phyloP scores from a whole-genome alignment of 1,140 invertebrate genomes.

The Laupala kohalensis region DNA sequence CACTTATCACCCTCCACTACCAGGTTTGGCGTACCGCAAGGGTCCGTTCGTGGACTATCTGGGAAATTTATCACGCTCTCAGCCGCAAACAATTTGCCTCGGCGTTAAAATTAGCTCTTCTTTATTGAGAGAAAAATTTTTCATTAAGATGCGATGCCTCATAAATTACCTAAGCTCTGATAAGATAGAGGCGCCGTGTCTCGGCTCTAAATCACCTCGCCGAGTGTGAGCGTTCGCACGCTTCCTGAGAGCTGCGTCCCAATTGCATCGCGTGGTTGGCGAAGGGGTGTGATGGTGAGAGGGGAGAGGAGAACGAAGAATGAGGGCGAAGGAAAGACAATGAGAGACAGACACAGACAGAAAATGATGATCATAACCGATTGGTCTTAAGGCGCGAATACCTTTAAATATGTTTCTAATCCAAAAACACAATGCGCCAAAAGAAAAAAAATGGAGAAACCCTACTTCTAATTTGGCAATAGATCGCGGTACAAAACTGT shows the following conservation, averaged over 20 bases:
- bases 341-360: too few species aligned
- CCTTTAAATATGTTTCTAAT: too few species aligned
- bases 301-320: not conserved
- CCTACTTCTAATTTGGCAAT: too few species aligned
- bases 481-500: too few species aligned
- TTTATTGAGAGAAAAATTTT: not conserved
- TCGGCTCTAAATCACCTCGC: not conserved
- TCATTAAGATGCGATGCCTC: not conserved
- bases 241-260: not conserved
- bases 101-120: not conserved
- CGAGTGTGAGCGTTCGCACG: not conserved
- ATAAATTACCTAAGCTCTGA: not conserved
- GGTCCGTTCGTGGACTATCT: not conserved
- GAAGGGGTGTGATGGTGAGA: not conserved
- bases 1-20: not conserved
- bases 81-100: not conserved
- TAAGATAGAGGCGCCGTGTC: not conserved
- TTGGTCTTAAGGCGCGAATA: too few species aligned
- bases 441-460: too few species aligned
- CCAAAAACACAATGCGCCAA: too few species aligned
- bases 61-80: not conserved
- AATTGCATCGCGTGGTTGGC: too few species aligned
- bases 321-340: too few species aligned
- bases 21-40: not conserved
- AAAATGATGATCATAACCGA: too few species aligned